Evolutionary conservation across 2,797 vertebrate species (phyloP), one percentile per base, ranked within the genome.

Genomic region (Tachyglossus aculeatus): DNA sequence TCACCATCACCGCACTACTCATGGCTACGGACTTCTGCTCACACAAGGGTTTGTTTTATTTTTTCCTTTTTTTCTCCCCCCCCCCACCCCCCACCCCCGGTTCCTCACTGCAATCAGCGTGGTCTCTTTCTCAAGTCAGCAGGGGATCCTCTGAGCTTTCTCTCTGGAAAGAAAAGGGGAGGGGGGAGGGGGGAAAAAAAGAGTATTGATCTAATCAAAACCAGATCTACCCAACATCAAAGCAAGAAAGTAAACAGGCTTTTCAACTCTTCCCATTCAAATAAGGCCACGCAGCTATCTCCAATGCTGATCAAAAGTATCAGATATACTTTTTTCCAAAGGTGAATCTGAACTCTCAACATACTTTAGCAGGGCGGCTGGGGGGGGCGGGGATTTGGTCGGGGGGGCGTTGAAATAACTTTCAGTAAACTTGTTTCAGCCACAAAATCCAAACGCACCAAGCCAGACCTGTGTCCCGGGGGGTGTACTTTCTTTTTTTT

Each of bases 131-230:
- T 93, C 85, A 91, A 95, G 94, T 94, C 96, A 96, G 95, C 95
- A 91, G 95, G 94, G 93, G 94, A 94, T 94, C 93, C 91, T 92
- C 92, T 86, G 91, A 92, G 92, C 93, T 89, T 89, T 90, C 95
- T 94, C 95, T 96, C 96, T 97, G 95, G 86, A 92, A 95, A 82
- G 63, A 55, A 80, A 16, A 83, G 68, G 60, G 76, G 73, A 71
- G 43, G 44, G 38, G 54, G 66, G 62, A 62, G 63, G 63, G n/a
- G 41, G 43, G 40, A 91, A 94, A 92, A 94, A 94, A 87, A 86
- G 74, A 94, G 94, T 94, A 96, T 96, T 95, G 95, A 96, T 96
- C 94, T 95, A 94, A 96, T 97, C 95, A 96, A 94, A 96, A 95
- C 92, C 95, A 96, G 95, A 96, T 95, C 95, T 95, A 91, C 92